Conservation (phyloP, 2,888 invertebrate genomes). For the Thumatha senex region DNA sequence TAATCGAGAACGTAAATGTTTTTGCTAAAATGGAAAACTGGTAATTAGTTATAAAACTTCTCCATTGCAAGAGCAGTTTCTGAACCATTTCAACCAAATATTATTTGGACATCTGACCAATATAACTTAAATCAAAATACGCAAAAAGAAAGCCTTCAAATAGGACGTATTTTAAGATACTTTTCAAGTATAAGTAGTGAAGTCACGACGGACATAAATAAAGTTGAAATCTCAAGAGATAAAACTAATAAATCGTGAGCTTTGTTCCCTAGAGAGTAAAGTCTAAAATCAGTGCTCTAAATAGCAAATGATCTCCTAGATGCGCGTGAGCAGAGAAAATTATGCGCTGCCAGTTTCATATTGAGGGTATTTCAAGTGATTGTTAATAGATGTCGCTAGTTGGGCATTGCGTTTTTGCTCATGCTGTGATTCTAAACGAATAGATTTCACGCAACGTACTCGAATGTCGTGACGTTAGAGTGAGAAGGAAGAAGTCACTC, state of each 20-base stretch:
- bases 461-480: slow-evolving; percentile 35
- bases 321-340: slow-evolving; percentile 69
- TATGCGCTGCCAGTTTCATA: slow-evolving; percentile 28
- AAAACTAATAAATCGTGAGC: slow-evolving; percentile 35
- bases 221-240: slow-evolving; percentile 56
- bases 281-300: slow-evolving; percentile 34
- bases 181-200: slow-evolving; percentile 44
- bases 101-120: slow-evolving; percentile 13
- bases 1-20: no score
- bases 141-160: slow-evolving; percentile 24
- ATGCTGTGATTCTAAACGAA: slow-evolving; percentile 39
- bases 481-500: slow-evolving; percentile 25
- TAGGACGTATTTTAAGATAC: slow-evolving; percentile 29
- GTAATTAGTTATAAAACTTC: no score
- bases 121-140: slow-evolving; percentile 19
- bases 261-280: slow-evolving; percentile 31
- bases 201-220: slow-evolving; percentile 81
- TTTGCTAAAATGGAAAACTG: no score
- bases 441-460: slow-evolving; percentile 28
- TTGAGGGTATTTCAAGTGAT: slow-evolving; percentile 41
- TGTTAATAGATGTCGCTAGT: slow-evolving; percentile 49
- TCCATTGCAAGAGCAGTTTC: background rate
- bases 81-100: slow-evolving; percentile 6
- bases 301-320: slow-evolving; percentile 39
- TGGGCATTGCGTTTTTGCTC: slow-evolving; percentile 40